A percentile compares a stretch with the other conserved stretches of the same genome.
Conservation (phyloP, 2,113 vertebrate genomes). For the Speoplatyrhinus poulsoni region DNA sequence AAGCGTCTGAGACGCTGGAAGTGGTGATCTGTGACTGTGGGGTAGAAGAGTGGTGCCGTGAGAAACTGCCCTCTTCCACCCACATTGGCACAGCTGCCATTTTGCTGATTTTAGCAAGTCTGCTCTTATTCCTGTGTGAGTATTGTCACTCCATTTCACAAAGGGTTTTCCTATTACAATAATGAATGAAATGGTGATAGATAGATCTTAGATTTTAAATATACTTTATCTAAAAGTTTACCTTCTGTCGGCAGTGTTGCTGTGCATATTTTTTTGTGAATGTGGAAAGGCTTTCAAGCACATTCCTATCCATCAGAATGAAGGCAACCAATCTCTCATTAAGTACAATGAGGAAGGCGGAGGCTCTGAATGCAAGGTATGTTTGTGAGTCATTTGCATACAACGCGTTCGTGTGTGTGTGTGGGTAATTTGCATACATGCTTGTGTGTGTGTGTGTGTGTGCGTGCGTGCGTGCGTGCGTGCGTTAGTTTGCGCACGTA, state of each 20-base stretch:
- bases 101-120: constrained; percentile 49
- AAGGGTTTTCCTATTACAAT: neutral
- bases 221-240: neutral
- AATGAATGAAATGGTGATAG: neutral
- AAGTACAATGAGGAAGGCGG: constrained; percentile 75
- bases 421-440: constrained; percentile 3
- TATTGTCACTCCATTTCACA: neutral
- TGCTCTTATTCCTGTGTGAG: constrained; percentile 56
- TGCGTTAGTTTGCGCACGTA: neutral
- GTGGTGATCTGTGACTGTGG: constrained; percentile 76
- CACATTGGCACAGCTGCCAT: constrained; percentile 52
- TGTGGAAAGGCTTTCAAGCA: neutral
- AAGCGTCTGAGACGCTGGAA: constrained; percentile 32
- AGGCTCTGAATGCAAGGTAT: constrained; percentile 55
- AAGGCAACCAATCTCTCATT: constrained; percentile 70
- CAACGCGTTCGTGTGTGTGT: constrained; percentile 41
- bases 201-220: neutral
- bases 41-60: constrained; percentile 29
- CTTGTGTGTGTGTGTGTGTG: neutral
- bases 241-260: constrained; percentile 58
- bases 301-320: neutral
- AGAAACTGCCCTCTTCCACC: neutral
- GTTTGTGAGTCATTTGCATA: constrained; percentile 16
- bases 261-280: constrained; percentile 33
- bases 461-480: too few species aligned